Percentiles rank a stretch among this genome's conserved stretches.
Evolutionary conservation across 2,797 vertebrate species (phyloP).

Genomic region (Babyrousa celebensis): DNA sequence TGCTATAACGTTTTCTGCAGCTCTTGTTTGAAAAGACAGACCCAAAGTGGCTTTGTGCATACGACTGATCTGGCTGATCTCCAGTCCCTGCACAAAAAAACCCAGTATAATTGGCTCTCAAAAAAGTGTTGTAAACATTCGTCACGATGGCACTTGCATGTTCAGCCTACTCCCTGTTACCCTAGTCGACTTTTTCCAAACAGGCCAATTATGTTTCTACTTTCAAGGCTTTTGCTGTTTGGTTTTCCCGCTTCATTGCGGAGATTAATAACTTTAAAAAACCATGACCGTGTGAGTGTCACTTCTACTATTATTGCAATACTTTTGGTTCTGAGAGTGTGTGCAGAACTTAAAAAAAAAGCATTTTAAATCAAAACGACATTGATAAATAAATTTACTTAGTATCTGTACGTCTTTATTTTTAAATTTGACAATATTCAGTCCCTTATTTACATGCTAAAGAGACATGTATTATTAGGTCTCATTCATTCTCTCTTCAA

Average conservation of each 20-base stretch:
- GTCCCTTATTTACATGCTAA: not conserved
- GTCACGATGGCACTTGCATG: constrained; percentile 83
- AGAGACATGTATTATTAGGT: not conserved
- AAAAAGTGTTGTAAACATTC: constrained; percentile 91
- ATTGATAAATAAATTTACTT: not conserved
- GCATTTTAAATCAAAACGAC: not conserved
- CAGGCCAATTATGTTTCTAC: constrained; percentile 83
- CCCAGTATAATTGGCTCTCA: constrained; percentile 89
- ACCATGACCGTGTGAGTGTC: constrained; percentile 53
- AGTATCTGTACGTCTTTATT: not conserved
- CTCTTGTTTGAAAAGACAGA: constrained; percentile 82
- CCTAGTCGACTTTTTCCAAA: constrained; percentile 83
- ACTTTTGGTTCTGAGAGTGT: not conserved
- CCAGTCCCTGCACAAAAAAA: constrained; percentile 88
- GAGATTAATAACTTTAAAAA: constrained; percentile 85
- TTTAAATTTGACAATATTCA: not conserved
- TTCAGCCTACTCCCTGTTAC: constrained; percentile 84
- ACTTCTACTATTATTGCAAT: not conserved
- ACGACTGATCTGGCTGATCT: constrained; percentile 89
- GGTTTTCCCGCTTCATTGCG: constrained; percentile 74
- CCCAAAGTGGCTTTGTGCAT: constrained; percentile 79
- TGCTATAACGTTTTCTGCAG: constrained; percentile 73
- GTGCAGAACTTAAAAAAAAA: not conserved
- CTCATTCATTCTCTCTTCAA: constrained; percentile 58
- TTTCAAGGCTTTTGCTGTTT: constrained; percentile 75